Evolutionary conservation across 2,797 vertebrate genomes (phyloP), one percentile per base, ranked within the genome.

Genomic region (Muscicapa striata): DNA sequence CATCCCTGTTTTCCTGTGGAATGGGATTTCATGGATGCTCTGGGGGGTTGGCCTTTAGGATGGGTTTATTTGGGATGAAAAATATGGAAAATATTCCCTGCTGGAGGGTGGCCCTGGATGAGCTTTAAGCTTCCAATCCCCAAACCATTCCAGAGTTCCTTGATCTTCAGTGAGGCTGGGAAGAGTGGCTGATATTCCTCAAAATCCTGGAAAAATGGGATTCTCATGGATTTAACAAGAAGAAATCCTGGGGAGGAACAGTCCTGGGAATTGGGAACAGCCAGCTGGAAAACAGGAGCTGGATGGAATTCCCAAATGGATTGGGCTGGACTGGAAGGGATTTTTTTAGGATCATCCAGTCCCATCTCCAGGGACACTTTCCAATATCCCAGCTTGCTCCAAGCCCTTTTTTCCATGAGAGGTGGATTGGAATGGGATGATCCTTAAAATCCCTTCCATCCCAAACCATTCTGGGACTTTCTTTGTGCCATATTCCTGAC

Each of bases 101-200:
- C 13, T 52, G 64, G 49, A 29, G 36, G 23, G 7, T 32, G 34
- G 23, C 4, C 4, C 5, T 7, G 43, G 36, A n/a, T 51, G 62
- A 32, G 12, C 32, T 14, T 45, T 3, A 2, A 23, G 6, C 8
- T 74, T 32, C 61, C 70, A 13, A 10, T 34, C 34, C 7, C n/a
- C 57, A 21, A 61, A 27, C 5, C 27, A 2, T 38, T 59, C 27
- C 6, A 1, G 12, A 34, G 51, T 59, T 51, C 70, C 4, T 0
- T 19, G 30, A 41, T 51, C 3, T 22, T 59, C 24, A 8, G 19
- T 4, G 5, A 9, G 16, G 20, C 26, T 30, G 30, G 30, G 63
- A 58, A 8, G 27, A 21, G n/a, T 6, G 29, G 29, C 29, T 14
- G 52, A 19, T 29, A 29, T 49, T 80, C 63, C 30, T 59, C 6